These are phyloP conservation scores for Setophaga petechia DNA, from an alignment of 2,113 vertebrate genomes.

Conservation along the genomic window DNA sequence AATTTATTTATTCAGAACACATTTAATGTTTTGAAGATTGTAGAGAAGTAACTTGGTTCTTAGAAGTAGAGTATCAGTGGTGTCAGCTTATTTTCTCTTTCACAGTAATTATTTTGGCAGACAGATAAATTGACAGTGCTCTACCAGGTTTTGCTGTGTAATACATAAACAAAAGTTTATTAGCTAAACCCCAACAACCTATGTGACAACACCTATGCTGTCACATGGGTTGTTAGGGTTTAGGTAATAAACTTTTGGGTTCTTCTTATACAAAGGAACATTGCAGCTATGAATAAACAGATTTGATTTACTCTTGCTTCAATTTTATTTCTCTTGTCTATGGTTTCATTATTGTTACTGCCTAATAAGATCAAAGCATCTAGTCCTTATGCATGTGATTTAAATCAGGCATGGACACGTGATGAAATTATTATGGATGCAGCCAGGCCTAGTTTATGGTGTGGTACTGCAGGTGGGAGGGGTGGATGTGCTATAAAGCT, in stretches of 20 bases:
- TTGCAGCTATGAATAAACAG: not conserved
- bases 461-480: not conserved
- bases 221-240: not conserved
- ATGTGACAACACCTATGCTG: not conserved
- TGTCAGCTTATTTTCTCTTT: not conserved
- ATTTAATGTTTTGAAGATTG: not conserved
- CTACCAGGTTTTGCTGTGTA: not conserved
- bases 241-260: not conserved
- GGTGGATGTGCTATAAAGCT: not conserved
- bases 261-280: not conserved
- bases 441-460: not conserved
- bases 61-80: rapidly evolving
- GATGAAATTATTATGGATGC: not conserved
- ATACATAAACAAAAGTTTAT: too few relatives aligned
- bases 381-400: not conserved
- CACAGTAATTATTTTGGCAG: not conserved
- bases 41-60: not conserved
- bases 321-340: not conserved
- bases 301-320: not conserved
- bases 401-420: not conserved
- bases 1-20: not conserved
- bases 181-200: too few relatives aligned
- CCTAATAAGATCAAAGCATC: not conserved
- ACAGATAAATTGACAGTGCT: not conserved
- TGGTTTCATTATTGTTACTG: not conserved